phyloP scores from a whole-genome alignment of 1,140 invertebrate genomes.

The Rhopalosiphum maidis region DNA sequence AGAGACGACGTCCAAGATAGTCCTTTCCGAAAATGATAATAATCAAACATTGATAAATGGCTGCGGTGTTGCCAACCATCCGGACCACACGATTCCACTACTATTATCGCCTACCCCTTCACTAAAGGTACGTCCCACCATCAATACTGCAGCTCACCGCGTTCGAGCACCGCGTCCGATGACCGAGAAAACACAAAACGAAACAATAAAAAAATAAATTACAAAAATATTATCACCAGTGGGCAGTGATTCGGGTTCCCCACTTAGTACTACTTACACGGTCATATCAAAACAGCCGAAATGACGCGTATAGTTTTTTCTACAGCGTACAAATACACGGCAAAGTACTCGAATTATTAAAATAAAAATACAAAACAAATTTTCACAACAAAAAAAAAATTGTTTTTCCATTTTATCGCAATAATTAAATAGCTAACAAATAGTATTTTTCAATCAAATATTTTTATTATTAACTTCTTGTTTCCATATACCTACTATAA shows the following conservation, averaged over 20 bases:
- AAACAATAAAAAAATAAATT: not conserved
- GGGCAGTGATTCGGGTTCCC: not conserved
- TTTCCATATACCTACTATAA: too few relatives aligned
- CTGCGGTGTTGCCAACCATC: not conserved
- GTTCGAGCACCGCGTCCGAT: not conserved
- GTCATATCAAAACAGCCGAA: not conserved
- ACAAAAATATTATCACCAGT: not conserved
- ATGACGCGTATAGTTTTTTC: not conserved
- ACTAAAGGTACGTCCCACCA: not conserved
- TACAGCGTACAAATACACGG: not conserved
- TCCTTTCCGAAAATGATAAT: constrained; percentile 23
- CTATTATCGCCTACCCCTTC: not conserved
- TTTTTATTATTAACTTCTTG: too few relatives aligned
- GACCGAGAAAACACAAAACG: not conserved
- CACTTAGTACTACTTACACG: too few relatives aligned
- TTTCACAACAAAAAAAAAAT: not conserved
- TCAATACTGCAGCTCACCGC: not conserved
- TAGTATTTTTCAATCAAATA: too few relatives aligned
- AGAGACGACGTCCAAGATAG: constrained; percentile 9
- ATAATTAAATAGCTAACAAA: not conserved
- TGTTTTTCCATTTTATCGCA: not conserved
- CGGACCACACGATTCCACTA: not conserved
- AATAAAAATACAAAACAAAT: not conserved
- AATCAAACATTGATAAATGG: constrained; percentile 43
- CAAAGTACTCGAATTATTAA: not conserved